Conservation (phyloP, 2,797 vertebrate genomes). For the Neopelma chrysocephalum region DNA sequence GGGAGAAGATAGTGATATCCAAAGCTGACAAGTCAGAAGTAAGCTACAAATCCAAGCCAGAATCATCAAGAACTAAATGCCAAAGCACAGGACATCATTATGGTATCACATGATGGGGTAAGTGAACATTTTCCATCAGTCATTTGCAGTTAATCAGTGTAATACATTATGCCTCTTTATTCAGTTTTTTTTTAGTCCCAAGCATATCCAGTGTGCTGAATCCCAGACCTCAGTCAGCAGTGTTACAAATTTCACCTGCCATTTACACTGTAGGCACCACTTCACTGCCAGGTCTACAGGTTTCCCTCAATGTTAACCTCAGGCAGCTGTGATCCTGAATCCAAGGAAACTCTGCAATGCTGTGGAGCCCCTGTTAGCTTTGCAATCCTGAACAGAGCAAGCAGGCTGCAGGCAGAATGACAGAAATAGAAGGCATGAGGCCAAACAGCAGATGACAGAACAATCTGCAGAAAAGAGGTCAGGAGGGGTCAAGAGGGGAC, state of each 20-base stretch:
- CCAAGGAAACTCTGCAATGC: background rate
- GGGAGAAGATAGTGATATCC: background rate
- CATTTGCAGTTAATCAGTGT: background rate
- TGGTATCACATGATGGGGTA: background rate
- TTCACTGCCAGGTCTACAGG: background rate
- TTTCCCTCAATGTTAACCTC: background rate
- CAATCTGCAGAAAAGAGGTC: background rate
- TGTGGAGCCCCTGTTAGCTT: background rate
- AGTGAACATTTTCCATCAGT: background rate
- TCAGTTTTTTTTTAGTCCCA: background rate
- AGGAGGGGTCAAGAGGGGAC: background rate
- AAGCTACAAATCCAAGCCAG: background rate
- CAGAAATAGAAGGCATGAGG: background rate
- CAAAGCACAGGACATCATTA: background rate
- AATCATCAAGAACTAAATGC: background rate
- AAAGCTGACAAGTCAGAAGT: constrained; percentile 14
- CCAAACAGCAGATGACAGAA: background rate
- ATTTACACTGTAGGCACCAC: background rate
- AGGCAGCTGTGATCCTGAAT: background rate
- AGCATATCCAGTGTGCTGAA: background rate
- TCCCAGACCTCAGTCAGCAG: background rate
- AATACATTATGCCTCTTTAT: background rate
- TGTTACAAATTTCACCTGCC: background rate
- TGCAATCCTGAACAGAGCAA: background rate
- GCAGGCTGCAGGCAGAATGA: background rate